Percentiles rank a stretch among this genome's conserved stretches.
Conservation (phyloP, 2,113 vertebrate genomes). For the Centropus bengalensis region DNA sequence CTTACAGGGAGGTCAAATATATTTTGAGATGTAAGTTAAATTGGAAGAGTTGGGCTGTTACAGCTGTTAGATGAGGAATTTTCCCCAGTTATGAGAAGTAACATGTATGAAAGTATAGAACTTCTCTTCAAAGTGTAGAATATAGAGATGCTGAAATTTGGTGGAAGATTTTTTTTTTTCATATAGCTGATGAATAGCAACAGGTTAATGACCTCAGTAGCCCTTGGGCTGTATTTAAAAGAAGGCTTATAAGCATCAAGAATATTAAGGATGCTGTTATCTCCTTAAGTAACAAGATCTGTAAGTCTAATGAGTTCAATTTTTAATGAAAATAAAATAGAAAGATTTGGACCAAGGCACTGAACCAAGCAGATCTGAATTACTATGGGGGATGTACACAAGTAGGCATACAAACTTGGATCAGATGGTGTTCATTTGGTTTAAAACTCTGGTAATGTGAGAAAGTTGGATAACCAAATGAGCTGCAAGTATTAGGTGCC, state of each 20-base stretch:
- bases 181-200: not conserved
- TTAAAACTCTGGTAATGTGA: not conserved
- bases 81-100: not conserved
- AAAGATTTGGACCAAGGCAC: not conserved
- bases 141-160: not conserved
- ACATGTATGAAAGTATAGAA: not conserved
- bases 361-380: not conserved
- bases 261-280: not conserved
- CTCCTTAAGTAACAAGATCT: not conserved
- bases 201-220: not conserved
- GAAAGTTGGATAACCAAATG: not conserved
- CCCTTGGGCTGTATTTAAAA: not conserved
- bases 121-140: not conserved
- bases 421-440: not conserved
- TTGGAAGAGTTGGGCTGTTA: not conserved
- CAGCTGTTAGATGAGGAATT: not conserved
- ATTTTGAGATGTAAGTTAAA: not conserved
- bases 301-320: not conserved
- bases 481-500: not conserved
- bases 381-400: not conserved
- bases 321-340: not conserved
- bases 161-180: not conserved
- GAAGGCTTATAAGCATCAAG: not conserved
- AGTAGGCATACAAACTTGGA: not conserved
- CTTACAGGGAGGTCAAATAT: not conserved